A percentile compares a stretch with the other conserved stretches of the same genome.
Conservation (phyloP, 2,113 vertebrate genomes). For the Festucalex cinctus region DNA sequence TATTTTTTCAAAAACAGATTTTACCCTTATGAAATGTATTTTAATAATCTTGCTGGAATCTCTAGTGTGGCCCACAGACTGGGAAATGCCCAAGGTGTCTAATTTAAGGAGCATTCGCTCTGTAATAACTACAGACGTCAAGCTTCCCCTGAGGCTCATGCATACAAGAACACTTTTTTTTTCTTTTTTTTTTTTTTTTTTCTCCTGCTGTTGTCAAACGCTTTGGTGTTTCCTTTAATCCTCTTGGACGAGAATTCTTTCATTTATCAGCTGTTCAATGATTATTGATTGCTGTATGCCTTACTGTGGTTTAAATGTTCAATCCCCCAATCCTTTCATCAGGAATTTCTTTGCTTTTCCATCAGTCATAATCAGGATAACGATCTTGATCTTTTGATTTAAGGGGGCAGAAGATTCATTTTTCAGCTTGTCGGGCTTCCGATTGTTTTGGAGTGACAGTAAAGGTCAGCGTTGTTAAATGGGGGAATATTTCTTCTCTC, state of each 20-base stretch:
- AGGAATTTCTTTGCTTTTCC: background rate
- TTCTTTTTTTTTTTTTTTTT: no score
- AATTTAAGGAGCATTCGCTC: no score
- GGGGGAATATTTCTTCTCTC: background rate
- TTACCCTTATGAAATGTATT: no score
- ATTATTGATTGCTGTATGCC: background rate
- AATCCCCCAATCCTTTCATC: background rate
- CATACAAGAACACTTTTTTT: no score
- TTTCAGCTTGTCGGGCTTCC: background rate
- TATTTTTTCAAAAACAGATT: no score
- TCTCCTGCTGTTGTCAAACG: no score
- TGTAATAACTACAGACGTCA: no score
- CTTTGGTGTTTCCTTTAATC: no score
- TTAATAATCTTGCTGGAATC: no score
- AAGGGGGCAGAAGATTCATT: background rate
- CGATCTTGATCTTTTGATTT: constrained; percentile 5
- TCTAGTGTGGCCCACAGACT: no score
- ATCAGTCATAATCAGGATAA: background rate
- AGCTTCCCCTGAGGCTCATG: no score
- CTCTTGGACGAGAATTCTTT: background rate
- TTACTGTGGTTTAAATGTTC: background rate
- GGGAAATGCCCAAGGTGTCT: no score
- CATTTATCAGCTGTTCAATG: background rate
- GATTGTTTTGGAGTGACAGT: background rate
- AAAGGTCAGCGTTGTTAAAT: background rate